Evolutionary conservation across 2,888 invertebrate species (phyloP).

Genomic region (Diarsia mendica): DNA sequence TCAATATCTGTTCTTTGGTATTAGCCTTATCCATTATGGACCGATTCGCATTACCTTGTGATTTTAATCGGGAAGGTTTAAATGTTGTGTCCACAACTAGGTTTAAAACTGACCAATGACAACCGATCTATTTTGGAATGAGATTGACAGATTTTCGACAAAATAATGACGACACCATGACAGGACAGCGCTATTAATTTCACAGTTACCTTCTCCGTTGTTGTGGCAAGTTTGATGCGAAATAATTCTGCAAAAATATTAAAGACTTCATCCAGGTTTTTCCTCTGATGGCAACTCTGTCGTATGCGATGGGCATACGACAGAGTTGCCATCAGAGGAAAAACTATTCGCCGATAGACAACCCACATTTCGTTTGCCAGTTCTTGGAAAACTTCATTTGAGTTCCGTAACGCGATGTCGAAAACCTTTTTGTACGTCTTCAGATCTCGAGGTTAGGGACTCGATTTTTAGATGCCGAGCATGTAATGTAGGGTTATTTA

Average conservation of each 20-base stretch:
- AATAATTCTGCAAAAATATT: background rate
- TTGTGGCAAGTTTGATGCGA: background rate
- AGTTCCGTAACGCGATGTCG: too few relatives aligned
- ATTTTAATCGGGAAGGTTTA: background rate
- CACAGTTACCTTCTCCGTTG: background rate
- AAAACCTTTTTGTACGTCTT: too few relatives aligned
- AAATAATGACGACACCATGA: too few relatives aligned
- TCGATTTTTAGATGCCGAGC: too few relatives aligned
- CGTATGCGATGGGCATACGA: too few relatives aligned
- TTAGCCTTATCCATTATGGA: background rate
- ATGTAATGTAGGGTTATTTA: background rate
- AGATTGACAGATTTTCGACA: background rate
- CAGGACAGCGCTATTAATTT: too few relatives aligned
- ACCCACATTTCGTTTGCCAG: too few relatives aligned
- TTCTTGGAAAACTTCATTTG: too few relatives aligned
- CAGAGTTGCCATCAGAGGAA: too few relatives aligned
- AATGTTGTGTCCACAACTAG: background rate
- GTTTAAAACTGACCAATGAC: background rate
- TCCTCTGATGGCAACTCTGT: too few relatives aligned
- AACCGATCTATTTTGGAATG: background rate
- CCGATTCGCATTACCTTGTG: background rate
- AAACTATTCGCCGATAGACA: too few relatives aligned
- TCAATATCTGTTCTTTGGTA: background rate
- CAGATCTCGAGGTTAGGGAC: too few relatives aligned
- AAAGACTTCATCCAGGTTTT: background rate